Percentiles rank a stretch among this genome's conserved stretches.
These are phyloP conservation scores for Apostichopus leukothele DNA, from an alignment of 53 echinoderm and acorn worm species.

Conservation along the genomic window DNA sequence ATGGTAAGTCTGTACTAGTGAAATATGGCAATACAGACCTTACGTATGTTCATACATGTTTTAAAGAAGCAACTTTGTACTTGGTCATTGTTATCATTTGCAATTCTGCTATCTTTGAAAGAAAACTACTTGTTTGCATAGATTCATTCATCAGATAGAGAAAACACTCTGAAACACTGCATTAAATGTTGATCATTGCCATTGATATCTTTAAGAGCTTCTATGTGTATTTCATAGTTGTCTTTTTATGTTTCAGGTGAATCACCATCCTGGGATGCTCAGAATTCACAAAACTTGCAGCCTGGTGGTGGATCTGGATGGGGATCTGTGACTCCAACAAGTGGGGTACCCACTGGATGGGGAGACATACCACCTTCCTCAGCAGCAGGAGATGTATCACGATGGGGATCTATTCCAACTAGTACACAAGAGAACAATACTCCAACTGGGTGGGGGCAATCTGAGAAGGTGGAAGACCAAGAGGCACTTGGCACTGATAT, in stretches of 20 bases:
- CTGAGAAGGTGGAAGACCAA: slow-evolving; percentile 52
- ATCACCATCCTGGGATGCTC: slow-evolving; percentile 33
- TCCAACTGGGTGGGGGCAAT: slow-evolving; percentile 46
- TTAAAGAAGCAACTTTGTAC: too few relatives aligned
- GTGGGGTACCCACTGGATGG: slow-evolving; percentile 53
- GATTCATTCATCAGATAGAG: too few relatives aligned
- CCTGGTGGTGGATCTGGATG: slow-evolving; percentile 47
- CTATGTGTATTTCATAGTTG: too few relatives aligned
- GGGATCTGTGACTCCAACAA: slow-evolving; percentile 57
- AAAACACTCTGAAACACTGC: too few relatives aligned
- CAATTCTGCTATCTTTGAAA: too few relatives aligned
- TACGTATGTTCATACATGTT: too few relatives aligned
- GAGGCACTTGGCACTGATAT: slow-evolving; percentile 39
- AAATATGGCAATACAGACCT: too few relatives aligned
- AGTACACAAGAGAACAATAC: slow-evolving; percentile 30
- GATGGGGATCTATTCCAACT: slow-evolving; percentile 45
- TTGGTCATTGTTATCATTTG: too few relatives aligned
- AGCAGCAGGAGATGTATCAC: slow-evolving; percentile 28
- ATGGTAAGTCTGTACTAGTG: too few relatives aligned
- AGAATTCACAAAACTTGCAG: slow-evolving; percentile 22
- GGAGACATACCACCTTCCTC: slow-evolving; percentile 42
- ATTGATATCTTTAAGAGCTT: too few relatives aligned
- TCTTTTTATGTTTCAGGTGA: neutral
- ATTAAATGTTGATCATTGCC: too few relatives aligned
- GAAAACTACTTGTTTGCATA: too few relatives aligned